Evolutionary conservation across 30 jellyfish, hydroid and myxozoan genomes (phyloP).

Genomic region (Hydractinia symbiolongicarpus): DNA sequence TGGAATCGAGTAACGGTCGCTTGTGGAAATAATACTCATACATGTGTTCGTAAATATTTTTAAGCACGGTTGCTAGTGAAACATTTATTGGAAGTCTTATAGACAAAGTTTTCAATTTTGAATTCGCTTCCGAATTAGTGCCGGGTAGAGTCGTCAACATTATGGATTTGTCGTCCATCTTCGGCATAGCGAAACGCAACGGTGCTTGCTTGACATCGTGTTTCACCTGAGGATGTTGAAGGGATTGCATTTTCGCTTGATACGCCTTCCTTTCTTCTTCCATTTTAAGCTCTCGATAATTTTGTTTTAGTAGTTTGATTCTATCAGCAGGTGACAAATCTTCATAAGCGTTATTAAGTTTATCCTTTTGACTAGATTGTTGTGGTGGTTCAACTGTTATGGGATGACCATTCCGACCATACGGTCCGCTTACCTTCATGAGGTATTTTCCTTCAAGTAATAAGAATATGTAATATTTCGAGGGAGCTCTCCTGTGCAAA

Average conservation of each 20-base stretch:
- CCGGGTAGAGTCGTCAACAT: slow-evolving; percentile 54
- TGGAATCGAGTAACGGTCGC: slow-evolving; percentile 33
- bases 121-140: neutral
- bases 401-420: slow-evolving; percentile 37
- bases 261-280: slow-evolving; percentile 20
- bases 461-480: too few species aligned
- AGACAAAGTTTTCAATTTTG: slow-evolving; percentile 34
- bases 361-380: neutral
- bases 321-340: slow-evolving; percentile 21
- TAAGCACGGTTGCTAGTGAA: slow-evolving; percentile 85
- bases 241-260: slow-evolving; percentile 40
- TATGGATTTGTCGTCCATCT: slow-evolving; percentile 52
- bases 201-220: slow-evolving; percentile 34
- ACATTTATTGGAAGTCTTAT: slow-evolving; percentile 85
- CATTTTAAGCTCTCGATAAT: slow-evolving; percentile 19
- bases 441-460: slow-evolving; percentile 61
- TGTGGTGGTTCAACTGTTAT: slow-evolving; percentile 15
- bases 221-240: slow-evolving; percentile 45
- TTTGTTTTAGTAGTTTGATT: slow-evolving; percentile 10
- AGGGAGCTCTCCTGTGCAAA: too few species aligned
- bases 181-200: slow-evolving; percentile 40
- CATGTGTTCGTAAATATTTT: slow-evolving; percentile 88
- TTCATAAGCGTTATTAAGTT: slow-evolving; percentile 10
- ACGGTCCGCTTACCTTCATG: slow-evolving; percentile 90
- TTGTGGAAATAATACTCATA: slow-evolving; percentile 76